Conservation (phyloP, 2,888 invertebrate genomes). For the Ceramica pisi region DNA sequence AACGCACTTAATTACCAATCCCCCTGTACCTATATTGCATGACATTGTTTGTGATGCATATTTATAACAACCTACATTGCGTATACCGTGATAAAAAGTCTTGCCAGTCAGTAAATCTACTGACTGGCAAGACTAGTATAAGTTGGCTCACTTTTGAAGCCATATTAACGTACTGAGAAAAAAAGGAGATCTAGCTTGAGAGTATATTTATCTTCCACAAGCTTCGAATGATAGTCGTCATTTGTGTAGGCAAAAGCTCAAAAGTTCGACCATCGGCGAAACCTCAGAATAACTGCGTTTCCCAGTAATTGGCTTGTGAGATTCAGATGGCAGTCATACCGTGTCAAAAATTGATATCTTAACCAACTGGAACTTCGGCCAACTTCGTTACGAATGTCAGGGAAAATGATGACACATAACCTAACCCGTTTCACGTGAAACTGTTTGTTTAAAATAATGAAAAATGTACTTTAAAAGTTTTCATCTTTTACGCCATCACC, state of each 20-base stretch:
- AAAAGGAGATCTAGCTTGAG: background rate
- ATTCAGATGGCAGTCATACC: background rate
- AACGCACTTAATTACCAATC: no score
- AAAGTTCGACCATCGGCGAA: background rate
- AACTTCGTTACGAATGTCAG: background rate
- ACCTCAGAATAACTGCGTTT: background rate
- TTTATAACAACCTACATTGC: background rate
- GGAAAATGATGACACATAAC: background rate
- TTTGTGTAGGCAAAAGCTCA: background rate
- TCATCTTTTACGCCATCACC: slow-evolving; percentile 15
- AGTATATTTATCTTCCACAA: background rate
- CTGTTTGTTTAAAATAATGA: slow-evolving; percentile 1
- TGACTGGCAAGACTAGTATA: no score
- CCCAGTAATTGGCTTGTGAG: slow-evolving; percentile 2
- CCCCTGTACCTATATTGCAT: no score
- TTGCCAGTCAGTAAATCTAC: background rate
- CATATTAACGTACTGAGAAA: no score
- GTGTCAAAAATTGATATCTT: slow-evolving; percentile 8
- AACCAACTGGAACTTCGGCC: background rate
- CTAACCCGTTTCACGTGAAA: background rate
- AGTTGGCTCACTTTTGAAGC: background rate
- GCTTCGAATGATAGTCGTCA: background rate
- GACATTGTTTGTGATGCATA: background rate
- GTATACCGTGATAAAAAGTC: background rate
- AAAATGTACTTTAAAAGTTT: slow-evolving; percentile 12